Base-by-base conservation (phyloP, 2,888 invertebrate species). In the Antitype chi region DNA sequence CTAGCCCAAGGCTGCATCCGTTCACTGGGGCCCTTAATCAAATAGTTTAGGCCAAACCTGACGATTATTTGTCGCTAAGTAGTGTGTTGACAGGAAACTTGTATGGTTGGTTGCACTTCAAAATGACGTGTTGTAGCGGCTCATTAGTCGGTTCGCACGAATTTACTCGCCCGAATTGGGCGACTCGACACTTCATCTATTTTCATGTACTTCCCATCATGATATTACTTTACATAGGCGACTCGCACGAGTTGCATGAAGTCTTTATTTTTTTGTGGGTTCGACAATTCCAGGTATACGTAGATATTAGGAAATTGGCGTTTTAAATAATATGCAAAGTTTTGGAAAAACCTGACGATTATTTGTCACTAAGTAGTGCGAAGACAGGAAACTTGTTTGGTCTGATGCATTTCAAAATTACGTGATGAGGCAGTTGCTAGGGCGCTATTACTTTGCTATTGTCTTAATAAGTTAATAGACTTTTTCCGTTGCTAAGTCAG, bases 1-100 rank as follows among this genome's bases (percentile, higher is more conserved):
- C 52, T 83, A 76, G 85, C 70, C 74, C 88, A 88, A 88, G 88
- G 88, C 68, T 79, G 25, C 8, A 55, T 38, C 81, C 87, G 63
- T 71, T 88, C 85, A 89, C 85, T 32, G 13, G 6, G 68, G 73
- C 28, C 73, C 68, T 75, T 76, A 76, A 7, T 80, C 47, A 1
- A 71, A n/a, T n/a, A 67, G 68, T 74, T 78, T 76, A 70, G 70
- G 67, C 32, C 60, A 55, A 70, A 76, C 68, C 68, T 38, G 17
- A 13, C 38, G 68, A 66, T 81, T 80, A 79, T 43, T 52, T 64
- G 74, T 70, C 69, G 15, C 66, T 62, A 78, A 82, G n/a, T 68
- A 55, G 6, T 52, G 11, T 11, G 43, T 47, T 53, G 69, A 78
- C 78, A 76, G 87, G 85, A 82, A 76, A 74, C 55, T 15, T 55